phyloP scores from a whole-genome alignment of 2,113 vertebrate species.

The Ramphastos sulfuratus region DNA sequence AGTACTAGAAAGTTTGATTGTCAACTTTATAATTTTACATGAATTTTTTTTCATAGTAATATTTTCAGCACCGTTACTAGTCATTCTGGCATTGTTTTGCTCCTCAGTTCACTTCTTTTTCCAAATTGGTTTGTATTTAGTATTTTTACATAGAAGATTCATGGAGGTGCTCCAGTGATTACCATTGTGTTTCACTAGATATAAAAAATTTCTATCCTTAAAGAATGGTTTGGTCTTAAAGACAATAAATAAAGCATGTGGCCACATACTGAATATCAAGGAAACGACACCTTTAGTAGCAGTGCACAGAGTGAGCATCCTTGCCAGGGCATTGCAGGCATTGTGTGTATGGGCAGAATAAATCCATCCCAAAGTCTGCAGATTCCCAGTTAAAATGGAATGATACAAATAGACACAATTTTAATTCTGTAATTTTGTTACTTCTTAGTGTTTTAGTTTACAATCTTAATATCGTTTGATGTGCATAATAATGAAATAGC shows the following conservation, averaged over 20 bases:
- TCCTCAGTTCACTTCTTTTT: background rate
- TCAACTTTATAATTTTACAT: background rate
- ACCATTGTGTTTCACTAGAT: background rate
- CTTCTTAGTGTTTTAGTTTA: background rate
- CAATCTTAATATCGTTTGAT: background rate
- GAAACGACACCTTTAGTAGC: background rate
- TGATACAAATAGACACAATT: background rate
- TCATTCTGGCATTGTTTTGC: background rate
- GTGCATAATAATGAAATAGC: background rate
- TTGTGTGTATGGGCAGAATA: background rate
- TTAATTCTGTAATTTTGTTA: background rate
- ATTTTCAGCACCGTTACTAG: background rate
- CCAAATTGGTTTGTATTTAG: background rate
- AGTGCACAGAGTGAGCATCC: accelerated
- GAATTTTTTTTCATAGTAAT: background rate
- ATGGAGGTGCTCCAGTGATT: background rate
- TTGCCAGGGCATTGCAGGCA: background rate
- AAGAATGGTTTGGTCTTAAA: background rate
- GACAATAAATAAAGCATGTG: background rate
- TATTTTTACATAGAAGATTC: background rate
- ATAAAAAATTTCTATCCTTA: background rate
- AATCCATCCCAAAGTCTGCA: background rate
- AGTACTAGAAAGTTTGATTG: background rate
- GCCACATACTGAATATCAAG: background rate
- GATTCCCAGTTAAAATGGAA: background rate